Conservation (phyloP, 2,113 vertebrate genomes). For the Gymnarchus niloticus region DNA sequence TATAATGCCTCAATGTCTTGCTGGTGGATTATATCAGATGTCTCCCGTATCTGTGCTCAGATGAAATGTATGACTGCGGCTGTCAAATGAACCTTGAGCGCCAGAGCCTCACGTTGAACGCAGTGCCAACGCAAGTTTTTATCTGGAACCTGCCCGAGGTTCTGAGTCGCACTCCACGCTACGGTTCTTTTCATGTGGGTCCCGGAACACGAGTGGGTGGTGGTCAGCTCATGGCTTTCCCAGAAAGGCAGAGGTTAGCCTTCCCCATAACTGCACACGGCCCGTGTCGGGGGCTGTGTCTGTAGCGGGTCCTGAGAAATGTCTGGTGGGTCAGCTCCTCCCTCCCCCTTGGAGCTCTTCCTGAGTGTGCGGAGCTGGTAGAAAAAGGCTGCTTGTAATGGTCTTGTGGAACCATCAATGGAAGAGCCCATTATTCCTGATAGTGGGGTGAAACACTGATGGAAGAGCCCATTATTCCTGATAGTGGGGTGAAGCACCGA, state of each 20-base stretch:
- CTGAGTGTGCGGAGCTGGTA: not conserved
- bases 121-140: not conserved
- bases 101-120: too few species aligned
- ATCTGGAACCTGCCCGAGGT: not conserved
- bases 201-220: not conserved
- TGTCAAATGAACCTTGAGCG: not conserved
- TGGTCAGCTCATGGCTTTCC: not conserved
- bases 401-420: not conserved
- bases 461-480: slow-evolving; percentile 1
- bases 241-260: not conserved
- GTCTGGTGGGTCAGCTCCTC: too few species aligned
- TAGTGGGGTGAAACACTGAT: not conserved
- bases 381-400: not conserved
- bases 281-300: slow-evolving; percentile 10
- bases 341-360: not conserved
- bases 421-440: not conserved
- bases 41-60: not conserved
- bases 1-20: not conserved
- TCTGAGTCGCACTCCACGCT: not conserved
- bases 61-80: not conserved
- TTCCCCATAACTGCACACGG: slow-evolving; percentile 18
- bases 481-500: not conserved
- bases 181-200: not conserved
- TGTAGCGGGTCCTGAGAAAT: slow-evolving; percentile 33
- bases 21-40: not conserved